phyloP scores from a whole-genome alignment of 2,797 vertebrate species.

The Pelodytes ibericus region DNA sequence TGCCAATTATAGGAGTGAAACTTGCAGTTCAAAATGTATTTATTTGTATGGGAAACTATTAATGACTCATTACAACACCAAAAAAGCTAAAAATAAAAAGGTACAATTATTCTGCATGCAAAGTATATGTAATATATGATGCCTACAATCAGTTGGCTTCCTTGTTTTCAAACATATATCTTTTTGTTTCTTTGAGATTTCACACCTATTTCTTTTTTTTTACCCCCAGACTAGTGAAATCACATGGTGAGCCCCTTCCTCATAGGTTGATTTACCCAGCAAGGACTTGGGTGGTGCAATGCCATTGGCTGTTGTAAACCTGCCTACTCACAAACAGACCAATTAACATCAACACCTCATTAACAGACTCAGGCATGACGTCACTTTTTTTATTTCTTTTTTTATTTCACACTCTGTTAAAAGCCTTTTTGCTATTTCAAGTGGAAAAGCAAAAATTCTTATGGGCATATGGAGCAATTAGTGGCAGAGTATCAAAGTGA shows the following conservation, averaged over 20 bases:
- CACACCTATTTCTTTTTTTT: no score
- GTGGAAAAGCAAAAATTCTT: constrained; percentile 51
- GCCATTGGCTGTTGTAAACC: constrained; percentile 15
- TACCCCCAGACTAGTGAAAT: no score
- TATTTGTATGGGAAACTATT: no score
- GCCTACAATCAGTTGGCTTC: no score
- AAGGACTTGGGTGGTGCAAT: not conserved
- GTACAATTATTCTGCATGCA: no score
- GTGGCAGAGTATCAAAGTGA: constrained; percentile 52
- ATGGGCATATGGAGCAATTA: constrained; percentile 57
- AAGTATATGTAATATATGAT: no score
- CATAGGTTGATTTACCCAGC: constrained; percentile 1
- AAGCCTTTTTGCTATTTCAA: constrained; percentile 54
- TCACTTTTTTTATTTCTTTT: not conserved
- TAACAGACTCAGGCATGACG: constrained; percentile 14
- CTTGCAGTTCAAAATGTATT: no score
- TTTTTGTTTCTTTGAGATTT: no score
- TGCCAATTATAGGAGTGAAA: no score
- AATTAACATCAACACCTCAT: constrained; percentile 41
- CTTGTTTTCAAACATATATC: no score
- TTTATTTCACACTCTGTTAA: constrained; percentile 41
- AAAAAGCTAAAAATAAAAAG: no score
- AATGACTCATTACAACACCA: no score
- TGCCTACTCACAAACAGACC: constrained; percentile 1
- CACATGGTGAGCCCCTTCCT: not conserved